Evolutionary conservation across 2,888 invertebrate genomes (phyloP).

Genomic region (Dryocosmus kuriphilus): DNA sequence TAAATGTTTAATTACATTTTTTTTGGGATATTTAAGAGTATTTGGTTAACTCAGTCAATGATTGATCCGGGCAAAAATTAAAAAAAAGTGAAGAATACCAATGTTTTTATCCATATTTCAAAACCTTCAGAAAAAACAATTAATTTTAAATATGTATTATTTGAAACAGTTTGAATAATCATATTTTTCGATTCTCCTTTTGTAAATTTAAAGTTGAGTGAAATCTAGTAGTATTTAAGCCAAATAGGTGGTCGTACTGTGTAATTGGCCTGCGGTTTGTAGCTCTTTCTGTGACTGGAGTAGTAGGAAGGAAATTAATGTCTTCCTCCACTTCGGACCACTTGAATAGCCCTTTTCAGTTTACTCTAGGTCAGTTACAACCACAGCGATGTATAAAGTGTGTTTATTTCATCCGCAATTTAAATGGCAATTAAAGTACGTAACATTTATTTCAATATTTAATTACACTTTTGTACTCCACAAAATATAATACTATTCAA

Average conservation of each 20-base stretch:
- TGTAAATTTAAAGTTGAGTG: neutral
- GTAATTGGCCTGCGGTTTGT: conserved; percentile 4
- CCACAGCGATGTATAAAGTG: neutral
- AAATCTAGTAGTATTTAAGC: neutral
- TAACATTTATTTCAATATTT: neutral
- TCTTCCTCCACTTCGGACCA: neutral
- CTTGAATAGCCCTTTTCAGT: neutral
- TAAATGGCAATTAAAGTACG: neutral
- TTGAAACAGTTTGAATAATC: too few species aligned
- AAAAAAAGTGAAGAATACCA: too few species aligned
- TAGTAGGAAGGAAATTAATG: neutral
- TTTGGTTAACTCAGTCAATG: too few species aligned
- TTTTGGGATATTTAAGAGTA: too few species aligned
- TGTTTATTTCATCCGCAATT: neutral
- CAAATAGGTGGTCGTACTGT: neutral
- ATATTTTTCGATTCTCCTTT: neutral
- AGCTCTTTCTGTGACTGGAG: neutral
- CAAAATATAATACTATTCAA: too few species aligned
- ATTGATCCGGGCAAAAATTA: too few species aligned
- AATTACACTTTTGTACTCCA: neutral
- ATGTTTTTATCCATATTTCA: too few species aligned
- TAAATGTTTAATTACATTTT: too few species aligned
- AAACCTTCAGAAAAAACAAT: too few species aligned
- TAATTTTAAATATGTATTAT: too few species aligned
- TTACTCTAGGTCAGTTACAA: neutral